A percentile compares a stretch with the other conserved stretches of the same genome.
phyloP scores from a whole-genome alignment of 1,140 invertebrate species.

The Druon quercuslanigerum region DNA sequence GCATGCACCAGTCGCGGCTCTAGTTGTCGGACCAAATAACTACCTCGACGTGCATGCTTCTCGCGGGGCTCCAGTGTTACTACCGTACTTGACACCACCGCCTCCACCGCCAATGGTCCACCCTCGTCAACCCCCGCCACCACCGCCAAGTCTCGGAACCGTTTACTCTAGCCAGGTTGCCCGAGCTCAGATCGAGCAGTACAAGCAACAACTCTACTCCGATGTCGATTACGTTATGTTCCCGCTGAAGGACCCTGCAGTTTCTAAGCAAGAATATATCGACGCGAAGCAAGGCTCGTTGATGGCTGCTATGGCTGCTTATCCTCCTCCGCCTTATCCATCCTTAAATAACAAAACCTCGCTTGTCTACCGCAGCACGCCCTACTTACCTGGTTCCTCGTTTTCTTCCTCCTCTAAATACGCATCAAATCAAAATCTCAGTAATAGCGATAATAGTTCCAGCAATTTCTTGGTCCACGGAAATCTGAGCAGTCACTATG shows the following conservation, averaged over 20 bases:
- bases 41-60: constrained; percentile 81
- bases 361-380: constrained; percentile 87
- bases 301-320: constrained; percentile 78
- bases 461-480: constrained; percentile 60
- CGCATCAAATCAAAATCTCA: constrained; percentile 85
- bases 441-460: constrained; percentile 60
- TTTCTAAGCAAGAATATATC: constrained; percentile 92
- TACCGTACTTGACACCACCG: constrained; percentile 79
- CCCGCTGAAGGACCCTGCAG: constrained; percentile 89
- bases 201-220: constrained; percentile 90
- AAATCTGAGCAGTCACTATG: constrained; percentile 69
- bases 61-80: constrained; percentile 77
- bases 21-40: constrained; percentile 81
- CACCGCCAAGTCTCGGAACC: constrained; percentile 78
- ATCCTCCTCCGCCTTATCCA: constrained; percentile 77
- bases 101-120: constrained; percentile 76
- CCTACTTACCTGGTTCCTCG: constrained; percentile 81
- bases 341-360: constrained; percentile 79
- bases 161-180: constrained; percentile 83
- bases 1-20: constrained; percentile 70
- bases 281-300: constrained; percentile 87
- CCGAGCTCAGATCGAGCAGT: constrained; percentile 87
- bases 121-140: constrained; percentile 71
- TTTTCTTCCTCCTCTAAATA: constrained; percentile 81
- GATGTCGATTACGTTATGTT: constrained; percentile 94